Base-by-base conservation (phyloP, 2,797 vertebrate genomes). In the Diplodus sargus region DNA sequence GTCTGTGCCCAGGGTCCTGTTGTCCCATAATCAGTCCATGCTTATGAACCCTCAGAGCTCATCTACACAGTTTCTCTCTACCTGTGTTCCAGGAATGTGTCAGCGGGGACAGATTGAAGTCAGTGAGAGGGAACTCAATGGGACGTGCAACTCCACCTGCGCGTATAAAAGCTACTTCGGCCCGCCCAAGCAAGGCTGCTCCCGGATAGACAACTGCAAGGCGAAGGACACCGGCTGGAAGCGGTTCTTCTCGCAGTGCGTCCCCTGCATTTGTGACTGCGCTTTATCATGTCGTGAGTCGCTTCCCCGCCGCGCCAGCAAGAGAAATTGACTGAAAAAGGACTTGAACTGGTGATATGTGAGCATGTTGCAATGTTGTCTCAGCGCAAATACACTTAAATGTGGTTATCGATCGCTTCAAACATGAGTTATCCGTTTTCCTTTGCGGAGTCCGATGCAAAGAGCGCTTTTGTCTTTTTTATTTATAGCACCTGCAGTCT, bases 261-360 rank as follows among this genome's bases (percentile, higher is more conserved):
- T 95, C 23, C 68, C 93, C 51, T 96, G 96, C 2, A 92, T 96
- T 86, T 97, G 96, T 1, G 94, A 97, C 89, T 97, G 96, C 69
- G 90, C 94, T 42, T 47, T 95, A 20, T 93, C 94, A 0, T 97
- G 96, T 8, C 79, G 95, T 95, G 88, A 92, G 94, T 77, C 42
- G 39, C 51, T 43, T 43, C 7, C 52, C 18, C 15, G 6, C 17
- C 63, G 28, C 22, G 63, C 17, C n/a, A 0, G n/a, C 20, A 11
- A 10, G 3, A 23, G 42, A 4, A 54, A 66, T 15, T 5, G 7
- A 34, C 1, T 34, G 34, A 34, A 7, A 7, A 79, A 20, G 11
- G 11, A 25, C 2, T 20, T 43, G 48, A 59, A 47, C 16, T 58
- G 3, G 18, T 58, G 23, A 22, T 16, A 52, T 48, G 14, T 14